A percentile compares a stretch with the other conserved stretches of the same genome.
Evolutionary conservation across 2,888 invertebrate genomes (phyloP).

Genomic region (Ichneumoninae sp.): DNA sequence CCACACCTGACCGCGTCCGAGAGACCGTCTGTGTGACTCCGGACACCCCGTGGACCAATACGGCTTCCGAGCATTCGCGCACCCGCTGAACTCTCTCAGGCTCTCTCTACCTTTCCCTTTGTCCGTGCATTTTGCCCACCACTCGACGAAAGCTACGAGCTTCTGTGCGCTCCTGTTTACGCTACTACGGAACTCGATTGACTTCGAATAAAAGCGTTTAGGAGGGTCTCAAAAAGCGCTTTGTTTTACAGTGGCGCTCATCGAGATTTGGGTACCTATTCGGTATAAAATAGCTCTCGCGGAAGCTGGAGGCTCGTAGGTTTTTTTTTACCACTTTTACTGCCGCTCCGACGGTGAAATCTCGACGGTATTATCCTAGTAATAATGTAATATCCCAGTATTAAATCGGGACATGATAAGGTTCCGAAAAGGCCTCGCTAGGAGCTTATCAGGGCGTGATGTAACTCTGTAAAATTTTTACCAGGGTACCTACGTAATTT

Average conservation of each 20-base stretch:
- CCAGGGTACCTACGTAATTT: neutral
- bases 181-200: neutral
- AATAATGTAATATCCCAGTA: neutral
- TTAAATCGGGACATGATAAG: neutral
- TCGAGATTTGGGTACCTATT: neutral
- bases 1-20: conserved; percentile 64
- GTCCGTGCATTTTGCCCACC: neutral
- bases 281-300: neutral
- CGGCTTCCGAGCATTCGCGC: neutral
- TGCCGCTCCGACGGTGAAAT: neutral
- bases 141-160: neutral
- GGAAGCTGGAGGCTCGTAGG: neutral
- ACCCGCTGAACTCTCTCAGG: neutral
- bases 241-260: neutral
- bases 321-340: neutral
- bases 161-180: neutral
- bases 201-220: neutral
- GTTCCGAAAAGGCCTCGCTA: neutral
- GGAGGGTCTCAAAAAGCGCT: neutral
- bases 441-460: neutral
- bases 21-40: conserved; percentile 24
- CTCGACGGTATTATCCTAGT: neutral
- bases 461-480: neutral
- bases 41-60: conserved; percentile 4
- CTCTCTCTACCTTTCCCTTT: neutral